Conservation (phyloP, 2,113 vertebrate genomes). For the Tachysurus fulvidraco region DNA sequence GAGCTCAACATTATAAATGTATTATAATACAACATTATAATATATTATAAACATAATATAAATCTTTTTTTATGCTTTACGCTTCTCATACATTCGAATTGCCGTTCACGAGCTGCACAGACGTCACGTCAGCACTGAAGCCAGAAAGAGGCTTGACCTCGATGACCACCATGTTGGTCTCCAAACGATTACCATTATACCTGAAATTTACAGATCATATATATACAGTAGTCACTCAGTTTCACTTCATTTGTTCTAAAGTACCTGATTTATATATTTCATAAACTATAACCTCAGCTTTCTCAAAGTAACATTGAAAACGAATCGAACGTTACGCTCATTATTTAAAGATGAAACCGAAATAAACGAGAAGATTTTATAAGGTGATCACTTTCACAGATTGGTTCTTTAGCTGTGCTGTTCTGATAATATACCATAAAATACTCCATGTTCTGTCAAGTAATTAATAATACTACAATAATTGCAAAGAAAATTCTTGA, state of each 20-base stretch:
- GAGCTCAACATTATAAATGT: neutral
- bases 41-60: neutral
- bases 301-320: neutral
- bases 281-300: neutral
- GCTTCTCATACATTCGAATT: neutral
- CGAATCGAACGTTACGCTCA: neutral
- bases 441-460: too few species aligned
- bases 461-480: neutral
- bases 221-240: neutral
- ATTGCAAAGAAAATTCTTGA: constrained; percentile 68
- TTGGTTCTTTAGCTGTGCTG: too few species aligned
- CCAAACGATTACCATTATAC: constrained; percentile 70
- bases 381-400: too few species aligned
- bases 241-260: neutral
- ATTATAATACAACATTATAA: too few species aligned
- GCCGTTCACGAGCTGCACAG: constrained; percentile 63
- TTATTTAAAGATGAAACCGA: neutral
- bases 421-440: too few species aligned
- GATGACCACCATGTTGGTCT: constrained; percentile 83
- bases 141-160: constrained; percentile 80
- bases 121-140: constrained; percentile 64
- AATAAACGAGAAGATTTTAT: too few species aligned
- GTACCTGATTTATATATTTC: neutral
- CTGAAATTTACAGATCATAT: constrained; percentile 45
- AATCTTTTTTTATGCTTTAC: neutral